These are phyloP conservation scores for Myiopsitta monachus DNA, from an alignment of 2,113 vertebrate species.

Conservation along the genomic window DNA sequence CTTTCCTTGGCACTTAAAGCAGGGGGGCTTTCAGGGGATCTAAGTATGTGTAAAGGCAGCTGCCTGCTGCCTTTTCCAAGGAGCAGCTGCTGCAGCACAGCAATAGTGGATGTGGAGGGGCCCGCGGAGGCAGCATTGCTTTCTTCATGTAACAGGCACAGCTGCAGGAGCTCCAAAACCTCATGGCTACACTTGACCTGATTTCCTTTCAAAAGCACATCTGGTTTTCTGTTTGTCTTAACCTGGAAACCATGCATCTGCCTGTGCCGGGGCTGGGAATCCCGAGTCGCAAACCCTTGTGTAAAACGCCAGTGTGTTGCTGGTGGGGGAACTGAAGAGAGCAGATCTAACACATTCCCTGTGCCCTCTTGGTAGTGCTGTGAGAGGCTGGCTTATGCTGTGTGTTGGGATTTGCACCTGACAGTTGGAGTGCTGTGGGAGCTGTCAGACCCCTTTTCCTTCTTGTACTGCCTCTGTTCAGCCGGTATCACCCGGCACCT, in stretches of 20 bases:
- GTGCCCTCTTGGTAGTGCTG: background rate
- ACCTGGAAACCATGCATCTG: background rate
- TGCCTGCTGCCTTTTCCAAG: background rate
- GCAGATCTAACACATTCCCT: accelerated
- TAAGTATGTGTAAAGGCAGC: background rate
- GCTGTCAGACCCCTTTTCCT: background rate
- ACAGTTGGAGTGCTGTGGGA: background rate
- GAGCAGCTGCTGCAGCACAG: background rate
- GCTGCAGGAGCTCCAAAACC: constrained; percentile 23
- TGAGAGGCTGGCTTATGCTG: background rate
- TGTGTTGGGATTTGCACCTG: background rate
- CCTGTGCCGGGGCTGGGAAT: background rate
- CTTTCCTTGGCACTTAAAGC: background rate
- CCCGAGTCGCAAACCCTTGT: background rate
- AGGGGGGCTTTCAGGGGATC: background rate
- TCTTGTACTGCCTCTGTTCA: background rate
- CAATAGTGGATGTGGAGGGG: background rate
- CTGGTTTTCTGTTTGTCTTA: constrained; percentile 16
- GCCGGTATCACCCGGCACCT: background rate
- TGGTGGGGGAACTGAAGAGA: background rate
- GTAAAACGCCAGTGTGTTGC: background rate
- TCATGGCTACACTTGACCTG: background rate
- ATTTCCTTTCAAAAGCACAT: constrained; percentile 31
- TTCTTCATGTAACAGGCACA: background rate
- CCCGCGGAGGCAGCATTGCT: background rate